A percentile compares a stretch with the other conserved stretches of the same genome.
These are phyloP conservation scores for Acholoe squamosa DNA, from an alignment of 2,888 invertebrate genomes.

Conservation along the genomic window DNA sequence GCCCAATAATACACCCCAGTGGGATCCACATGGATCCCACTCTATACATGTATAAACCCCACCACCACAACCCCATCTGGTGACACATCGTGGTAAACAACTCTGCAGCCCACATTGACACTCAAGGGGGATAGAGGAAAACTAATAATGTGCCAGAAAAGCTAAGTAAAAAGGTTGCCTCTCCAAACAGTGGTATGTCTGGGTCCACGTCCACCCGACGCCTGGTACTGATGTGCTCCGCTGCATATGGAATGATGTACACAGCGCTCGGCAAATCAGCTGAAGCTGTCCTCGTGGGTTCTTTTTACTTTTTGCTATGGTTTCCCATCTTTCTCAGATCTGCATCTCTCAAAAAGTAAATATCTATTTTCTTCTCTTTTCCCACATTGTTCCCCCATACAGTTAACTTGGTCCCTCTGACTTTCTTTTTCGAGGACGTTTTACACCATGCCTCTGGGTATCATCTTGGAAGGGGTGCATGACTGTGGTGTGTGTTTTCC, in stretches of 20 bases:
- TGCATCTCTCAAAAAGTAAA: neutral
- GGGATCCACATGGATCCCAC: neutral
- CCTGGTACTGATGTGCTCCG: slow-evolving; percentile 3
- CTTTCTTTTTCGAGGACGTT: neutral
- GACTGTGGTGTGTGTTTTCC: too few relatives aligned
- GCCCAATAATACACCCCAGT: slow-evolving; percentile 3
- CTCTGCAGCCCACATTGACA: neutral
- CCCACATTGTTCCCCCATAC: neutral
- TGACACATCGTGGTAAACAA: neutral
- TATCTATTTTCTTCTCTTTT: neutral
- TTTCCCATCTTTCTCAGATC: neutral
- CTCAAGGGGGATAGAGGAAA: neutral
- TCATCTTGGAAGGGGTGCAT: too few relatives aligned
- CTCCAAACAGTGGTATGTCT: neutral
- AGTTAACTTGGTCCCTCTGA: neutral
- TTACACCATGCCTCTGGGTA: too few relatives aligned
- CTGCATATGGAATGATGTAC: neutral
- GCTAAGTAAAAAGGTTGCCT: neutral
- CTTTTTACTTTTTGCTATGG: neutral
- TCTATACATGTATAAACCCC: slow-evolving; percentile 5
- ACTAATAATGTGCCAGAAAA: slow-evolving; percentile 1
- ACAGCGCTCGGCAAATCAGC: neutral
- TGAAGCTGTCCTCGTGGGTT: neutral
- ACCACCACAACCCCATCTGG: neutral
- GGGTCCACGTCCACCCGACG: neutral